Evolutionary conservation across 2,797 vertebrate species (phyloP).

Genomic region (Rousettus madagascariensis): DNA sequence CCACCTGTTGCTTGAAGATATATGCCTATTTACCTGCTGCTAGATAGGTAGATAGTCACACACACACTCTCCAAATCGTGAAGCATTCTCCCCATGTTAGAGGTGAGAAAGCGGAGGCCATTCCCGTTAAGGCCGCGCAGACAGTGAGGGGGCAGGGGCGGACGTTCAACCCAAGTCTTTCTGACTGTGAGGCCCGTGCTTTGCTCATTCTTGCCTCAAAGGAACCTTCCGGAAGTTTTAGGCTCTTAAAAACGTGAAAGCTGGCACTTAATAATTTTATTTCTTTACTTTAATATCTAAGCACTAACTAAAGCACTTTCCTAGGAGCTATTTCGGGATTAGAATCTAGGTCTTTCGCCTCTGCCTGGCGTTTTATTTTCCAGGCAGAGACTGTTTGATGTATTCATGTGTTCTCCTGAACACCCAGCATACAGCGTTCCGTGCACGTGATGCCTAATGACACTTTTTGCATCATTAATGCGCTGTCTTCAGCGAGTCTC

Average conservation of each 20-base stretch:
- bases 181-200: background rate
- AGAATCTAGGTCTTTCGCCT: background rate
- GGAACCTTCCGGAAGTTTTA: conserved; percentile 17
- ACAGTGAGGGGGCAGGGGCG: background rate
- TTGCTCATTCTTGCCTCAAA: background rate
- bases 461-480: background rate
- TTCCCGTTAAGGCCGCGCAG: background rate
- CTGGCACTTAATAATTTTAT: background rate
- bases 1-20: background rate
- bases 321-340: conserved; percentile 3
- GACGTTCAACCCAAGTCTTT: background rate
- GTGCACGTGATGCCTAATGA: background rate
- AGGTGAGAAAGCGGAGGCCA: background rate
- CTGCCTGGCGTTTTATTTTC: background rate
- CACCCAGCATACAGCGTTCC: background rate
- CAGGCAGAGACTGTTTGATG: background rate
- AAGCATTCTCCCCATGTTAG: background rate
- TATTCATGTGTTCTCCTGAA: background rate
- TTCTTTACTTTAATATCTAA: background rate
- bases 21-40: background rate
- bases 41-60: background rate
- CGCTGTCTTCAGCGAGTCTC: background rate
- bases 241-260: background rate
- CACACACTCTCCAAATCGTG: background rate
- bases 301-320: background rate